Percentiles rank a stretch among this genome's conserved stretches.
These are phyloP conservation scores for Maniola hyperantus DNA, from an alignment of 2,888 invertebrate species.

Conservation along the genomic window DNA sequence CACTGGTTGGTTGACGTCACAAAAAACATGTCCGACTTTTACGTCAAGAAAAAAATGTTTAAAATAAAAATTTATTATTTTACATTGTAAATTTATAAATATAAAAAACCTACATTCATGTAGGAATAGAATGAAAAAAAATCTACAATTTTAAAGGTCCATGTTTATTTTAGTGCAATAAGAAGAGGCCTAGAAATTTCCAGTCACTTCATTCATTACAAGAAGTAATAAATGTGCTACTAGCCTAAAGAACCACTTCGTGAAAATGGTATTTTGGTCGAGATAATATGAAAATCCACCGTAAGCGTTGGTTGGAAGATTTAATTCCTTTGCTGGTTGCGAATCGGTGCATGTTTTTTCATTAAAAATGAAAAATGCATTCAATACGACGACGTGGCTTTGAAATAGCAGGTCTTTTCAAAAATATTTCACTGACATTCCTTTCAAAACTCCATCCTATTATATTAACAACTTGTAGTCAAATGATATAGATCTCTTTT, in stretches of 20 bases:
- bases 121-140: too few relatives aligned
- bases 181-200: too few relatives aligned
- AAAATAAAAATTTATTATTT: too few relatives aligned
- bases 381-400: slow-evolving; percentile 79
- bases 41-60: too few relatives aligned
- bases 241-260: slow-evolving; percentile 29
- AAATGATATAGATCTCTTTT: slow-evolving; percentile 45
- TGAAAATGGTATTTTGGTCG: slow-evolving; percentile 72
- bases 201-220: too few relatives aligned
- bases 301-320: slow-evolving; percentile 45
- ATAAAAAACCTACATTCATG: too few relatives aligned
- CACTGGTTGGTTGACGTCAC: too few relatives aligned
- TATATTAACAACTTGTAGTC: slow-evolving; percentile 60
- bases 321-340: slow-evolving; percentile 51
- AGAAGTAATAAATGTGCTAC: too few relatives aligned
- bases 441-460: slow-evolving; percentile 59
- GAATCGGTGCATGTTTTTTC: slow-evolving; percentile 73
- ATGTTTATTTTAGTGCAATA: too few relatives aligned
- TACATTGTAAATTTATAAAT: too few relatives aligned
- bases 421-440: slow-evolving; percentile 77
- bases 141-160: too few relatives aligned
- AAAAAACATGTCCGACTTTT: too few relatives aligned
- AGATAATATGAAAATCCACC: slow-evolving; percentile 68
- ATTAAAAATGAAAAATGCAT: slow-evolving; percentile 71
- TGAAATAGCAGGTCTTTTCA: slow-evolving; percentile 76